phyloP scores from a whole-genome alignment of 2,113 vertebrate genomes.

The Carettochelys insculpta region DNA sequence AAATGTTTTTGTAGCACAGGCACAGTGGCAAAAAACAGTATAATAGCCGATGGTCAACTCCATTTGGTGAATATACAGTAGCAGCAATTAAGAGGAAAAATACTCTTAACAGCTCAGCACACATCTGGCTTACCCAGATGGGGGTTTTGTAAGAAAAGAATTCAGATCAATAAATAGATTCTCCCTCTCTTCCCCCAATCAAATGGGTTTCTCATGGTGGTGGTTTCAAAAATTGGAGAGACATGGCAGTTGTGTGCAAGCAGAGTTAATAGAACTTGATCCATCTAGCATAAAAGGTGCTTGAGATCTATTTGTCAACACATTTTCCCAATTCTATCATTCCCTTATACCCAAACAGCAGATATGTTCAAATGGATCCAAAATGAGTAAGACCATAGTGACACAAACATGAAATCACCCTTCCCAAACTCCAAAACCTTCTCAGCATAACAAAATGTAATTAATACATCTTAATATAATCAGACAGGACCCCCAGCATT shows the following conservation, averaged over 20 bases:
- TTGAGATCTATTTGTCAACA: slow-evolving; percentile 46
- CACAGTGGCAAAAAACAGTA: slow-evolving; percentile 94
- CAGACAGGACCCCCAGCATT: slow-evolving; percentile 73
- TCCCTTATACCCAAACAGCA: slow-evolving; percentile 23
- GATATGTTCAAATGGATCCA: slow-evolving; percentile 54
- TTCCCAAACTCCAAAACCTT: slow-evolving; percentile 39
- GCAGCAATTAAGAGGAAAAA: slow-evolving; percentile 77
- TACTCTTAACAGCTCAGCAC: slow-evolving; percentile 63
- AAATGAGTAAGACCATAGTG: background rate
- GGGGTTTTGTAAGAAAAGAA: slow-evolving; percentile 68
- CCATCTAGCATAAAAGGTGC: slow-evolving; percentile 45
- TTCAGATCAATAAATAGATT: slow-evolving; percentile 62
- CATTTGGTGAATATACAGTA: slow-evolving; percentile 78
- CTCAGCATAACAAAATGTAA: slow-evolving; percentile 17
- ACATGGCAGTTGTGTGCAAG: slow-evolving; percentile 69
- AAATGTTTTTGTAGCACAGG: slow-evolving; percentile 85
- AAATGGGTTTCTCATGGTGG: slow-evolving; percentile 36
- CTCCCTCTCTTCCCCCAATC: slow-evolving; percentile 28
- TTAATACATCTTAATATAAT: slow-evolving; percentile 29
- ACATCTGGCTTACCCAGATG: slow-evolving; percentile 67
- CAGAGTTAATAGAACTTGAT: slow-evolving; percentile 44
- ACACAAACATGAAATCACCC: slow-evolving; percentile 9
- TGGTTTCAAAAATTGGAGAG: slow-evolving; percentile 32
- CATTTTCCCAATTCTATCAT: background rate
- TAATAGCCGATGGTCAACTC: slow-evolving; percentile 82